Base-by-base conservation (phyloP, 37 sponge, comb jelly and placozoan genomes). In the Ianthella basta region DNA sequence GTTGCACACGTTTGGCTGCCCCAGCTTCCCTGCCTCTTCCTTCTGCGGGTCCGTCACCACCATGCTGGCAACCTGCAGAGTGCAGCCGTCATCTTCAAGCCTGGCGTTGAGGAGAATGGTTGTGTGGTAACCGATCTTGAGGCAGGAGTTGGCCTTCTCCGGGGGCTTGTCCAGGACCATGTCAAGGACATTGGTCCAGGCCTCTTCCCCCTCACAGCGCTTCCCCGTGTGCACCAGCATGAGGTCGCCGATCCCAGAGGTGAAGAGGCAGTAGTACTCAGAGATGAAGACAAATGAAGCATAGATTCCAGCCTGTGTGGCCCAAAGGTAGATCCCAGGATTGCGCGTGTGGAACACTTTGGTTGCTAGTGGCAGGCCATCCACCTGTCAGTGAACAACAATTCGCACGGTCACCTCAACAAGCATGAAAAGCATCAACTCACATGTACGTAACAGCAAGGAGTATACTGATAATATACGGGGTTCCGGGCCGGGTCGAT, bases 101-200 rank as follows among this genome's bases (percentile, higher is more conserved):
- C 12, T 19, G 2, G 54, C 78, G 16, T 75, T 44, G 44, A 75
- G 24, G 3, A 75, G 44, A 50, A 50, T 50, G 54, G 78, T 75
- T 1, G 35, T 30, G 21, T 40, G 78, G 54, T 53, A 75, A 0
- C 78, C 78, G 2, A 75, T n/a, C 21, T 75, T 75, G 24, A 75
- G 24, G 21, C 78, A 40, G 44, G 44, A 24, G 21, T 18, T 23
- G 1, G 21, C 78, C 25, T 75, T 75, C 1, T 75, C 78, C 40
- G 78, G 78, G 14, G 78, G 78, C 25, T 75, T 75, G 78, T 75
- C 78, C 16, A 75, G 54, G 37, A 30, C 32, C 54, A 75, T 40
- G 78, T 32, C 37, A 0, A 75, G 54, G 10, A 50, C 78, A 10
- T 25, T 75, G 38, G 21, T 75, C 78, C 78, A 75, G 27, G 24